A percentile compares a stretch with the other conserved stretches of the same genome.
phyloP scores from a whole-genome alignment of 2,888 invertebrate species.

The Mythimna loreyi region DNA sequence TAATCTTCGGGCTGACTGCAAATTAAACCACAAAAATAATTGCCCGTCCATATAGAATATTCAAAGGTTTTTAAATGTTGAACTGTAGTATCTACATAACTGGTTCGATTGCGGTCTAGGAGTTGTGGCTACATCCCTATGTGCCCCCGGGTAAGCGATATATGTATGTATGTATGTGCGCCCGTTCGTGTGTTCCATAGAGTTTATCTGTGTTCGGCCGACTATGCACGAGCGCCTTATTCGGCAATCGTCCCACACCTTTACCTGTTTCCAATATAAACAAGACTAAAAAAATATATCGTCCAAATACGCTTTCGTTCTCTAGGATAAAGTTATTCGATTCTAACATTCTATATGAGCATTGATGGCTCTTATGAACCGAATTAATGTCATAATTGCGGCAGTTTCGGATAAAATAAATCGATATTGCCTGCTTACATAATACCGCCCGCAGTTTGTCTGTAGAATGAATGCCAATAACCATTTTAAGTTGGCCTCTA shows the following conservation, averaged over 20 bases:
- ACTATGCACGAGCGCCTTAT: slow-evolving; percentile 73
- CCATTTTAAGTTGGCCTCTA: slow-evolving; percentile 77
- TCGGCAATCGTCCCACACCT: slow-evolving; percentile 83
- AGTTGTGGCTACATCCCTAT: slow-evolving; percentile 33
- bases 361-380: slow-evolving; percentile 86
- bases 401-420: slow-evolving; percentile 88
- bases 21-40: slow-evolving; percentile 87
- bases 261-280: slow-evolving; percentile 78
- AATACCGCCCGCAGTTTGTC: slow-evolving; percentile 87
- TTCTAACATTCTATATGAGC: slow-evolving; percentile 84
- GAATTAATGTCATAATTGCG: slow-evolving; percentile 90
- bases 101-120: slow-evolving; percentile 72
- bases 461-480: slow-evolving; percentile 73
- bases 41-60: slow-evolving; percentile 79
- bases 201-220: slow-evolving; percentile 80
- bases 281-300: slow-evolving; percentile 71
- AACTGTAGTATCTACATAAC: slow-evolving; percentile 76
- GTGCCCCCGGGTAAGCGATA: slow-evolving; percentile 45
- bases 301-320: slow-evolving; percentile 78
- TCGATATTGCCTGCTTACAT: slow-evolving; percentile 86
- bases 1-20: slow-evolving; percentile 77
- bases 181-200: slow-evolving; percentile 71
- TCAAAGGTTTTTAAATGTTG: slow-evolving; percentile 71
- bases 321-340: slow-evolving; percentile 85
- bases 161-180: too few species aligned